Base-by-base conservation (phyloP, 2,797 vertebrate species). In the Tenualosa thibaudeaui region DNA sequence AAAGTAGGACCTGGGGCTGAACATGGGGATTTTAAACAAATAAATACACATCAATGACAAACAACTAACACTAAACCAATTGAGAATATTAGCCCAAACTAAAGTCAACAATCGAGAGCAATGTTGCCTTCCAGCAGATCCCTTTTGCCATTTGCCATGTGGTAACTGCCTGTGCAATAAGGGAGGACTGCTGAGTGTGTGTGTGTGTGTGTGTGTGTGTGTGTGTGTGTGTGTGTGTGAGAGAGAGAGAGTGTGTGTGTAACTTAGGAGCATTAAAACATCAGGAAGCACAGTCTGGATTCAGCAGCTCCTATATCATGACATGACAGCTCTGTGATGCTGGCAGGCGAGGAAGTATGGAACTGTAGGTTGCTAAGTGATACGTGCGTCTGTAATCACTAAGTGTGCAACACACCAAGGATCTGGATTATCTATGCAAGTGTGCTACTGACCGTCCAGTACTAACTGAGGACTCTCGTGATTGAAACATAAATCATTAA, bases 281-380 rank as follows among this genome's bases (percentile, higher is more conserved):
- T 82, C 83, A 85, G 89, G 88, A 90, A 89, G 86, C 88, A 88
- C 87, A n/a, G 71, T 78, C 37, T 78, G 60, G 83, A 81, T 86
- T 83, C 86, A 83, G 82, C 62, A 86, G 85, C 82, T 62, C 54
- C 65, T 54, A 62, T 82, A 46, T 50, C 84, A 62, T 83, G 81
- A 86, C 56, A 1, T 22, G 68, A 84, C 58, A 85, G 71, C 71
- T 51, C 50, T 62, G 62, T 51, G 62, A 83, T 84, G 22, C 82
- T 43, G 62, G 84, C 81, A 85, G 85, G 84, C 83, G 37, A 84
- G 62, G 85, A 90, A 37, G 40, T 22, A 46, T 10, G 40, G 71
- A 46, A 78, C 71, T 46, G 71, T 17, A 37, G 71, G 71, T 78
- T 46, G 71, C 19, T 78, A 78, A 78, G 15, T 40, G 5, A 75